Evolutionary conservation across 1,140 invertebrate genomes (phyloP).

Genomic region (Camponotus vicinus): DNA sequence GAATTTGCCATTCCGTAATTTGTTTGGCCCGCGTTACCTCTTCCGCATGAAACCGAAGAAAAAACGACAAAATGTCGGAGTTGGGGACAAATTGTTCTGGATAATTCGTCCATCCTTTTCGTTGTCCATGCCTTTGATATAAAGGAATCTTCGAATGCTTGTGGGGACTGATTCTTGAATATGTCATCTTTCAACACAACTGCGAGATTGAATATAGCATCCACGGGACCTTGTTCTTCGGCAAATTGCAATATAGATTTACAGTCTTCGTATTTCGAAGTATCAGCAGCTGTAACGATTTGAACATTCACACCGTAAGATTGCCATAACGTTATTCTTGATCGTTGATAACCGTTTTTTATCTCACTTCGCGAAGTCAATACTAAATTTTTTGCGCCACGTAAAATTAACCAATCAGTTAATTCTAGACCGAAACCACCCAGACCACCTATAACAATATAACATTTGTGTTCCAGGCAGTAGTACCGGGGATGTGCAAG

Average conservation of each 20-base stretch:
- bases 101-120: slow-evolving; percentile 84
- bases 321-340: slow-evolving; percentile 85
- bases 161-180: too few relatives aligned
- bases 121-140: slow-evolving; percentile 76
- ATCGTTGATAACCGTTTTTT: slow-evolving; percentile 90
- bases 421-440: slow-evolving; percentile 94
- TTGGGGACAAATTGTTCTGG: slow-evolving; percentile 85
- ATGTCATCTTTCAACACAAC: too few relatives aligned
- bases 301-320: slow-evolving; percentile 86
- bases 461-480: slow-evolving; percentile 84
- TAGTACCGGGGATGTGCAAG: slow-evolving; percentile 86
- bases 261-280: slow-evolving; percentile 84
- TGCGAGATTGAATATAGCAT: too few relatives aligned
- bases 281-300: slow-evolving; percentile 84
- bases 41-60: slow-evolving; percentile 91
- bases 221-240: slow-evolving; percentile 85
- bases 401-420: slow-evolving; percentile 91
- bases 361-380: slow-evolving; percentile 90
- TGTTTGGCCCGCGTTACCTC: slow-evolving; percentile 93
- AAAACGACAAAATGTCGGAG: slow-evolving; percentile 89
- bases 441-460: slow-evolving; percentile 89
- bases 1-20: slow-evolving; percentile 89
- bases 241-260: slow-evolving; percentile 88
- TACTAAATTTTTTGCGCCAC: slow-evolving; percentile 90
- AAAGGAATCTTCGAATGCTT: too few relatives aligned